Conservation (phyloP, 2,888 invertebrate species). For the Nineta flava region DNA sequence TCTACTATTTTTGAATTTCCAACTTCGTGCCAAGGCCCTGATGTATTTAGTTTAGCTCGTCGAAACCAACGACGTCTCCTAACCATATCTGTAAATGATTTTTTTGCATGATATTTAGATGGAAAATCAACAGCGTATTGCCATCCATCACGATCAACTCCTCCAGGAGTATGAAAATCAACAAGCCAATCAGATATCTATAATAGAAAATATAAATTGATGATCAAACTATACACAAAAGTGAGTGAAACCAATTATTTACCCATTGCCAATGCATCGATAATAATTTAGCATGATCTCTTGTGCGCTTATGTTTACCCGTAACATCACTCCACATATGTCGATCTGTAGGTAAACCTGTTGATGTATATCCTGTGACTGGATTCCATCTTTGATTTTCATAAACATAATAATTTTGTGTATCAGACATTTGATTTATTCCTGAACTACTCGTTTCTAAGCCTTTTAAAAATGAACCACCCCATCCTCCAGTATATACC, state of each 20-base stretch:
- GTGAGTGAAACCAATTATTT: constrained; percentile 13
- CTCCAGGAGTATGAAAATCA: constrained; percentile 81
- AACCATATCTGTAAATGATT: constrained; percentile 79
- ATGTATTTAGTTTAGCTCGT: constrained; percentile 63
- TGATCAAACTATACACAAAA: not conserved
- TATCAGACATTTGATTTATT: constrained; percentile 65
- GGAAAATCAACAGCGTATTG: constrained; percentile 91
- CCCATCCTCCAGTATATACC: constrained; percentile 83
- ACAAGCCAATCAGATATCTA: constrained; percentile 78
- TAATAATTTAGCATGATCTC: constrained; percentile 71
- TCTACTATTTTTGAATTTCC: constrained; percentile 76
- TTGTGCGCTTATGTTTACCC: constrained; percentile 66
- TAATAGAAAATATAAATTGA: constrained; percentile 6
- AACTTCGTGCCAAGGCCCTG: constrained; percentile 77
- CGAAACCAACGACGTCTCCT: constrained; percentile 71
- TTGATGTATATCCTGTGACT: constrained; percentile 71
- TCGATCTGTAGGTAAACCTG: constrained; percentile 72
- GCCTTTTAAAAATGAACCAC: constrained; percentile 65
- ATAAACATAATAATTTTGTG: constrained; percentile 74
- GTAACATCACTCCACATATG: constrained; percentile 86
- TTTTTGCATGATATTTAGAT: constrained; percentile 67
- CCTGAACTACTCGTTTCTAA: constrained; percentile 38
- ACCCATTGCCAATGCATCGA: constrained; percentile 86
- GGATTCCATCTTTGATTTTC: constrained; percentile 95
- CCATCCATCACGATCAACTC: constrained; percentile 86